Percentiles rank a stretch among this genome's conserved stretches.
Conservation (phyloP, 2,888 invertebrate genomes). For the Drosophila infuscata region DNA sequence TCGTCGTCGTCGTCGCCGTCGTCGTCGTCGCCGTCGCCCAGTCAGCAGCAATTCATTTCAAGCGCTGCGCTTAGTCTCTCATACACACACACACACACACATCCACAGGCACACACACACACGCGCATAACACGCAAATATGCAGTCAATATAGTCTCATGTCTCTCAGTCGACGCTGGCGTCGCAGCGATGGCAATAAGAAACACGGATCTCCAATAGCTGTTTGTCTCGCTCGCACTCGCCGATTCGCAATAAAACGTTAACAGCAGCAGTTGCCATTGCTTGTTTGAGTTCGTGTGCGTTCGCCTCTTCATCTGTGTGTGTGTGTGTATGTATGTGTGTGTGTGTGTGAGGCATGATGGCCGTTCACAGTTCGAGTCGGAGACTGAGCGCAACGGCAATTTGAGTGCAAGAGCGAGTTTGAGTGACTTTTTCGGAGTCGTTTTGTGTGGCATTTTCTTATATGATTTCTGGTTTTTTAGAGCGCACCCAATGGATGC, state of each 20-base stretch:
- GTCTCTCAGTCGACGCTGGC: constrained; percentile 53
- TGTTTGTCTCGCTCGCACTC: constrained; percentile 66
- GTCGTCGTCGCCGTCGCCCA: constrained; percentile 30
- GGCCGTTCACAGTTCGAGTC: constrained; percentile 63
- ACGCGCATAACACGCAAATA: constrained; percentile 43
- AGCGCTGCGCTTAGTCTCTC: constrained; percentile 67
- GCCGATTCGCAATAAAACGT: constrained; percentile 46
- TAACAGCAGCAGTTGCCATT: constrained; percentile 37
- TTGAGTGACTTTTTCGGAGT: constrained; percentile 52
- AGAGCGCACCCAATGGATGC: constrained; percentile 68
- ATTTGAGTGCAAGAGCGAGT: constrained; percentile 61
- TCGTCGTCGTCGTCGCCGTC: constrained; percentile 44
- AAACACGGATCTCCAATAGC: constrained; percentile 61
- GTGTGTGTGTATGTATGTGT: constrained; percentile 10
- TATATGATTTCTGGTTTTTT: constrained; percentile 65
- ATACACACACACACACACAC: constrained; percentile 24
- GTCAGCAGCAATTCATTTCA: constrained; percentile 80
- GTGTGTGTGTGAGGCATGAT: constrained; percentile 60
- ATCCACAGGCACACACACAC: constrained; percentile 23
- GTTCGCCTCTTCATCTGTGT: constrained; percentile 5
- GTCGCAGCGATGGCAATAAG: constrained; percentile 69
- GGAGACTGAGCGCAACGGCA: constrained; percentile 38
- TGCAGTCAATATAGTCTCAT: constrained; percentile 60
- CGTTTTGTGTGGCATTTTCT: constrained; percentile 42
- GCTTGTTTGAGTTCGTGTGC: constrained; percentile 21